Evolutionary conservation across 2,888 invertebrate genomes (phyloP).

Genomic region (Eupithecia subfuscata): DNA sequence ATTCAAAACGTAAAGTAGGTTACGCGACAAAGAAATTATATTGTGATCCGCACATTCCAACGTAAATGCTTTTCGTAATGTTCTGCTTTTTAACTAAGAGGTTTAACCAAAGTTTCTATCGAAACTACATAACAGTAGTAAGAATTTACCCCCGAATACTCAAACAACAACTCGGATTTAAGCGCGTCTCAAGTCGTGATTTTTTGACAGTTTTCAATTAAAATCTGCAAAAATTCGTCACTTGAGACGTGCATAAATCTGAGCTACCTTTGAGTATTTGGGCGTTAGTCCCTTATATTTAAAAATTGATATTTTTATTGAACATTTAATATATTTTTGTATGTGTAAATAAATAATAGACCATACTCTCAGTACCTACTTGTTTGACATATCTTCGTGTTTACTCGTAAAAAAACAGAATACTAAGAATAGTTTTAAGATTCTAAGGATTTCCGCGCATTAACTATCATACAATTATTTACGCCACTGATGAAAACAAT

Average conservation of each 20-base stretch:
- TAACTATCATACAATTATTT: too few relatives aligned
- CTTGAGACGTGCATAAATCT: too few relatives aligned
- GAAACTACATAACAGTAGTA: constrained; percentile 52
- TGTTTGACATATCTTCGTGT: constrained; percentile 56
- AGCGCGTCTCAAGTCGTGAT: too few relatives aligned
- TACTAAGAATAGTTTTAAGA: constrained; percentile 29
- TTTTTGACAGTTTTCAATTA: too few relatives aligned
- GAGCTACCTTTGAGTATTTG: too few relatives aligned
- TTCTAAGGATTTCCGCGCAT: constrained; percentile 12
- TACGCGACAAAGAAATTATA: constrained; percentile 40
- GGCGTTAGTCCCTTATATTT: constrained; percentile 52
- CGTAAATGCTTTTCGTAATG: constrained; percentile 33
- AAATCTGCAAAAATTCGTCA: too few relatives aligned
- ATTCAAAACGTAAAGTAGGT: constrained; percentile 39
- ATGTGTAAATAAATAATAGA: constrained; percentile 69
- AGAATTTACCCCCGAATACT: constrained; percentile 33
- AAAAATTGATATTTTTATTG: constrained; percentile 66
- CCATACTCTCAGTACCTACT: constrained; percentile 54
- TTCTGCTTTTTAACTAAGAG: constrained; percentile 42
- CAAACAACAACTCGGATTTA: too few relatives aligned
- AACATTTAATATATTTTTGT: constrained; percentile 75
- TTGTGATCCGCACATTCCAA: constrained; percentile 76
- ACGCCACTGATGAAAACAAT: too few relatives aligned
- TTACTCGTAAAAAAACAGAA: constrained; percentile 34
- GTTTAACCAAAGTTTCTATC: constrained; percentile 54